A percentile compares a stretch with the other conserved stretches of the same genome.
Conservation (phyloP, 1,140 invertebrate species). For the Drosophila aff. region DNA sequence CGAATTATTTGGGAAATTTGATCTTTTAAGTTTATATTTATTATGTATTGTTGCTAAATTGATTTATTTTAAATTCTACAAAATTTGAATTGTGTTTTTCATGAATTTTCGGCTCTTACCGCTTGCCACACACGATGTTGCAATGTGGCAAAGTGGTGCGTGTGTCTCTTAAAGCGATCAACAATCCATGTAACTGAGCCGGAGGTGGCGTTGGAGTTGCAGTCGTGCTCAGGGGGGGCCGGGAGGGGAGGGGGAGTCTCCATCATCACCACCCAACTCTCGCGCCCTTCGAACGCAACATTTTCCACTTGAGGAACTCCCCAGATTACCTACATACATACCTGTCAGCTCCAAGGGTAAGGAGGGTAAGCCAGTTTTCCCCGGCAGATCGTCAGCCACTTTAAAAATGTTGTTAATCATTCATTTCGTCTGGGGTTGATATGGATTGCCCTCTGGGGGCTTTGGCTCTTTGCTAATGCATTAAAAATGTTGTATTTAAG, state of each 20-base stretch:
- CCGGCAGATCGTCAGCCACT: background rate
- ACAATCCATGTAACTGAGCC: conserved; percentile 53
- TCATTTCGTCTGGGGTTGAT: background rate
- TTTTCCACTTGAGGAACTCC: conserved; percentile 35
- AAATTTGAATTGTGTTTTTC: conserved; percentile 10
- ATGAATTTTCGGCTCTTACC: conserved; percentile 28
- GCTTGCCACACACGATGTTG: conserved; percentile 55
- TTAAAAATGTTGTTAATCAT: conserved; percentile 15
- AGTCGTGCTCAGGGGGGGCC: background rate
- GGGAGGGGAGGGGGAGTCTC: background rate
- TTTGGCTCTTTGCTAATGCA: background rate
- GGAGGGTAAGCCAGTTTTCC: background rate
- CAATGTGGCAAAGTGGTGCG: conserved; percentile 26
- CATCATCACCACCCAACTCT: background rate
- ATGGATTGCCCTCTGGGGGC: background rate
- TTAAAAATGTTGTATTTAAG: background rate
- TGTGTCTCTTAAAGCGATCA: conserved; percentile 35
- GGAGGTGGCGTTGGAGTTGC: background rate
- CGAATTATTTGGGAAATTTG: background rate
- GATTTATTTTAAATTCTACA: background rate
- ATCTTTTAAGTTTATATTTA: no score
- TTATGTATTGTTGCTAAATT: no score
- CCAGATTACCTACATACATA: conserved; percentile 14
- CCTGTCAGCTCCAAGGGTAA: background rate
- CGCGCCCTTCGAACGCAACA: conserved; percentile 45